phyloP scores from a whole-genome alignment of 2,113 vertebrate genomes.

The Lagopus muta region DNA sequence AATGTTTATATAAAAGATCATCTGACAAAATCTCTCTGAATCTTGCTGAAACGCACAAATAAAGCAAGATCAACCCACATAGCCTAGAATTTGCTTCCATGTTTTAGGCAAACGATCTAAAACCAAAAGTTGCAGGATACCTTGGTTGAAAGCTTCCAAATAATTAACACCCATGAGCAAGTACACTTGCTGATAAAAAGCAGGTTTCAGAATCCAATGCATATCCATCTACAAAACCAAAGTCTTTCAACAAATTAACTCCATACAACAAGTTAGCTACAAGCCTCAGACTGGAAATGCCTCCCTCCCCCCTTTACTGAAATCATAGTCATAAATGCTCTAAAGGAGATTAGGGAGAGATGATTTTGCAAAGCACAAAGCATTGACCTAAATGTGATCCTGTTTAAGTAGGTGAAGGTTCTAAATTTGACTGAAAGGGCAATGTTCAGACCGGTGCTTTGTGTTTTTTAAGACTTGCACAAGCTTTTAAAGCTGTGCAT shows the following conservation, averaged over 20 bases:
- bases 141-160: neutral
- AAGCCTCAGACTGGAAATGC: conserved; percentile 33
- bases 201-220: neutral
- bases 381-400: conserved; percentile 43
- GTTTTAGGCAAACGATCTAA: neutral
- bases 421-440: conserved; percentile 33
- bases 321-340: conserved; percentile 38
- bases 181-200: neutral
- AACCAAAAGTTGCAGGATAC: neutral
- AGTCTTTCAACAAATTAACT: conserved; percentile 36
- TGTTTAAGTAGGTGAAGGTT: neutral
- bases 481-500: conserved; percentile 22
- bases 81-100: neutral
- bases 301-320: neutral
- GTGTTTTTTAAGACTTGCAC: neutral
- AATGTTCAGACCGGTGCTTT: neutral
- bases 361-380: neutral
- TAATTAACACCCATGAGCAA: neutral
- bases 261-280: conserved; percentile 6
- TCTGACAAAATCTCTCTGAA: conserved; percentile 31
- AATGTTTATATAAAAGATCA: neutral
- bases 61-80: neutral
- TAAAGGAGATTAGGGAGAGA: neutral
- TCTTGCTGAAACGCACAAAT: conserved; percentile 11
- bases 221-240: neutral